phyloP scores from a whole-genome alignment of 2,888 invertebrate genomes.

The Caenorhabditis wallacei region DNA sequence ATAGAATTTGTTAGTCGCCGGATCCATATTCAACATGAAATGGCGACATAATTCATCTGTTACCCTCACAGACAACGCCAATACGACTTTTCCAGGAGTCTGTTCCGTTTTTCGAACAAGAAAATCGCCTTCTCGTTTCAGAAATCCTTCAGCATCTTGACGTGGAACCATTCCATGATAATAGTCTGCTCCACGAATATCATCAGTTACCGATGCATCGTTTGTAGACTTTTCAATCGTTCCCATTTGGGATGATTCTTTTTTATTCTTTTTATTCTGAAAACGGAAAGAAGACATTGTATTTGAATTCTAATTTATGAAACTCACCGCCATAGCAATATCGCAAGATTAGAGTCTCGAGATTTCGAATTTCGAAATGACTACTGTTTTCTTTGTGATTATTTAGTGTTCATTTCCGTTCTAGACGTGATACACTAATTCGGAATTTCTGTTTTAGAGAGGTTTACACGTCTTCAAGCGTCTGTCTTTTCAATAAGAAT shows the following conservation, averaged over 20 bases:
- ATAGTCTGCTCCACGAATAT: slow-evolving; percentile 77
- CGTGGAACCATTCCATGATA: slow-evolving; percentile 79
- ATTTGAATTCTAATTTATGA: neutral
- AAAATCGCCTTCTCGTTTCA: slow-evolving; percentile 78
- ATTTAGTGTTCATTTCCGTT: no score
- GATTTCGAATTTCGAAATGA: slow-evolving; percentile 8
- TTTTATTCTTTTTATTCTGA: slow-evolving; percentile 58
- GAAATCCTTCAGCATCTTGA: slow-evolving; percentile 73
- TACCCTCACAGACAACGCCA: slow-evolving; percentile 72
- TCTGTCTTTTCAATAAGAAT: no score
- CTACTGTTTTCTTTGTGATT: no score
- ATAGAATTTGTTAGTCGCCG: slow-evolving; percentile 62
- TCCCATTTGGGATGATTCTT: slow-evolving; percentile 60
- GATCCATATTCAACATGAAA: slow-evolving; percentile 74
- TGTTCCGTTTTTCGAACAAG: slow-evolving; percentile 77
- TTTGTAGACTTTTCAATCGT: slow-evolving; percentile 56
- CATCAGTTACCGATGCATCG: slow-evolving; percentile 72
- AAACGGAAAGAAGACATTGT: neutral
- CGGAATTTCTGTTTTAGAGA: no score
- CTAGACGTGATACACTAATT: no score
- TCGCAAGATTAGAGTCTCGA: slow-evolving; percentile 5
- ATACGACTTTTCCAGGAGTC: slow-evolving; percentile 71
- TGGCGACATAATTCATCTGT: slow-evolving; percentile 69
- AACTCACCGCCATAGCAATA: slow-evolving; percentile 43
- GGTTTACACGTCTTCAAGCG: no score